phyloP scores from a whole-genome alignment of 2,888 invertebrate genomes.

The Lydus trimaculatus region DNA sequence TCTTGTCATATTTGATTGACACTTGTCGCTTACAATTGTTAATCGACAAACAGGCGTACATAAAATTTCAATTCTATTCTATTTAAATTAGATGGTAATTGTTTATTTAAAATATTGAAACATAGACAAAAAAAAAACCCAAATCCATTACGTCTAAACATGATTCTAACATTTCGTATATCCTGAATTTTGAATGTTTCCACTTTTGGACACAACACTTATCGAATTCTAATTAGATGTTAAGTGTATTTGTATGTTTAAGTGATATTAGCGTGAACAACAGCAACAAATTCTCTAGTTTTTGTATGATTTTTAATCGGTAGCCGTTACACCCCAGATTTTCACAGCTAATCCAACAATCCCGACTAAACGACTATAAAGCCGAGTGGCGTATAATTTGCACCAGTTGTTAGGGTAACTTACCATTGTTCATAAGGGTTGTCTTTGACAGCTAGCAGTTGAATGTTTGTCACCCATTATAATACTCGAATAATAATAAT shows the following conservation, averaged over 20 bases:
- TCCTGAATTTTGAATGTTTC: neutral
- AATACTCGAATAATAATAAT: conserved; percentile 19
- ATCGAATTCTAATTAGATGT: neutral
- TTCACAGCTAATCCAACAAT: conserved; percentile 34
- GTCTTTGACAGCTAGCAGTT: conserved; percentile 59
- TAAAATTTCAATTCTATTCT: conserved; percentile 3
- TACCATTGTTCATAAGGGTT: conserved; percentile 52
- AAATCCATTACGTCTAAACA: neutral
- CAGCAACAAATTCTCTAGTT: neutral
- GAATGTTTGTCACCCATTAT: conserved; percentile 52
- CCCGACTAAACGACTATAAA: conserved; percentile 45
- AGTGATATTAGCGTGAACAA: neutral
- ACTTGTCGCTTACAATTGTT: neutral
- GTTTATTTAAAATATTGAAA: neutral
- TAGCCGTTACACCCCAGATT: conserved; percentile 20
- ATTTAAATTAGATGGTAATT: neutral
- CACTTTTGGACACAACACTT: neutral
- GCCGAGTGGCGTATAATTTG: conserved; percentile 55
- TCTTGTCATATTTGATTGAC: neutral
- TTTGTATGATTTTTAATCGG: conserved; percentile 1
- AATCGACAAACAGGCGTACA: conserved; percentile 1
- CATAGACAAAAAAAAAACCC: neutral
- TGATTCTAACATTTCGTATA: neutral
- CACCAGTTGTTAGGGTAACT: conserved; percentile 62
- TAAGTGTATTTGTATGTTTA: neutral